These are phyloP conservation scores for Steatornis caripensis DNA, from an alignment of 2,113 vertebrate genomes.

Conservation along the genomic window DNA sequence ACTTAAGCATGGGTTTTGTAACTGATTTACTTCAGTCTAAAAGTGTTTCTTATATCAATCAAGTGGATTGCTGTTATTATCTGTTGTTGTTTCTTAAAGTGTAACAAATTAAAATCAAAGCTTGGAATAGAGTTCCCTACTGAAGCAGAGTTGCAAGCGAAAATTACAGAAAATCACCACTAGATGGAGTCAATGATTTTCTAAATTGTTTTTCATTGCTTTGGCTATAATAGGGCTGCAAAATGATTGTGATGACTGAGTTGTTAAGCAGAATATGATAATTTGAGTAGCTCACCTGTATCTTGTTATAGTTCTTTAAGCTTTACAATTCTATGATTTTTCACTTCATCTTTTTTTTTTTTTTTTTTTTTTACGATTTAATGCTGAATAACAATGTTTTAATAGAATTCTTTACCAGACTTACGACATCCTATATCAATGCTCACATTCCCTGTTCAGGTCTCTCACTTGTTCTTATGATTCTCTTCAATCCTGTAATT, in stretches of 20 bases:
- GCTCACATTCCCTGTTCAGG: not conserved
- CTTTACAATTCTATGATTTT: slow-evolving; percentile 47
- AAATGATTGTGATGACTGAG: slow-evolving; percentile 32
- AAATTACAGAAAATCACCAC: slow-evolving; percentile 60
- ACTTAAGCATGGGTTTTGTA: not conserved
- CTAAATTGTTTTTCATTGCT: slow-evolving; percentile 33
- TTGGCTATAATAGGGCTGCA: slow-evolving; percentile 5
- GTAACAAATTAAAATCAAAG: not conserved
- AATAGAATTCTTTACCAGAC: slow-evolving; percentile 11
- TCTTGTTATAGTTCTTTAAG: slow-evolving; percentile 45
- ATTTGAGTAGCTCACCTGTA: slow-evolving; percentile 61
- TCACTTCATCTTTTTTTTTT: slow-evolving; percentile 34
- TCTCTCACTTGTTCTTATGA: not conserved
- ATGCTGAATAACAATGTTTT: slow-evolving; percentile 11
- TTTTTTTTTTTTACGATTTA: slow-evolving; percentile 49
- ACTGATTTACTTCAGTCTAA: not conserved
- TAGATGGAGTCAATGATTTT: slow-evolving; percentile 78
- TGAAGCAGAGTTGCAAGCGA: not conserved
- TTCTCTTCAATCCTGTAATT: not conserved
- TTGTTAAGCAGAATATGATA: slow-evolving; percentile 52
- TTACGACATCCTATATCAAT: not conserved
- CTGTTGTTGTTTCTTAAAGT: not conserved
- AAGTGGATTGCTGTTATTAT: not conserved
- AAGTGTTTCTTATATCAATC: not conserved
- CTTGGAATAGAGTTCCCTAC: not conserved